Evolutionary conservation across 2,797 vertebrate species (phyloP).

Genomic region (Philypnodon macrostomus): DNA sequence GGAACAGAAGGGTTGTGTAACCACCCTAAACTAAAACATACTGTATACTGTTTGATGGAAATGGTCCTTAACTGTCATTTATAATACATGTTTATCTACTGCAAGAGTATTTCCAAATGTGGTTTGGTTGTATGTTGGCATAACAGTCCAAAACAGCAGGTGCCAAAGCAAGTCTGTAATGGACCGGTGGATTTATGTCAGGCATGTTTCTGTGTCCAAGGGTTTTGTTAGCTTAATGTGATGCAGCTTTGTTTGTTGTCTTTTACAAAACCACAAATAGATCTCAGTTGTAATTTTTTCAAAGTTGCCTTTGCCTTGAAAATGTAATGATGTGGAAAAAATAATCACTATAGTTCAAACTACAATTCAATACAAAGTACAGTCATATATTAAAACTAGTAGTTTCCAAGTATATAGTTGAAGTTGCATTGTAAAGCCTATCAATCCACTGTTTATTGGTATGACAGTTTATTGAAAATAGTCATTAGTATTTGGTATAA

Average conservation of each 20-base stretch:
- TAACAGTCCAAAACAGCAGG: constrained; percentile 57
- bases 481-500: too few species aligned
- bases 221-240: constrained; percentile 32
- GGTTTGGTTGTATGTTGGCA: constrained; percentile 34
- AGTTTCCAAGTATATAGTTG: too few species aligned
- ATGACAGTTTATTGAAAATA: too few species aligned
- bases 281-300: constrained; percentile 21
- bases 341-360: too few species aligned
- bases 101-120: constrained; percentile 38
- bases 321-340: too few species aligned
- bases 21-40: background rate
- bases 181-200: constrained; percentile 42
- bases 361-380: too few species aligned
- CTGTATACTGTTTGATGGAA: background rate
- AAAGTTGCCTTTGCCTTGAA: constrained; percentile 14
- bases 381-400: too few species aligned
- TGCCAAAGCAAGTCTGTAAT: constrained; percentile 50
- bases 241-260: constrained; percentile 41
- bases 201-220: constrained; percentile 38
- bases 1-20: background rate
- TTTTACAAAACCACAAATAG: constrained; percentile 13
- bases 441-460: too few species aligned
- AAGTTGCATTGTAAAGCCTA: too few species aligned
- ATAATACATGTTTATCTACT: constrained; percentile 46
- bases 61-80: constrained; percentile 12